Base-by-base conservation (phyloP, 2,113 vertebrate genomes). In the Cottus gobio region DNA sequence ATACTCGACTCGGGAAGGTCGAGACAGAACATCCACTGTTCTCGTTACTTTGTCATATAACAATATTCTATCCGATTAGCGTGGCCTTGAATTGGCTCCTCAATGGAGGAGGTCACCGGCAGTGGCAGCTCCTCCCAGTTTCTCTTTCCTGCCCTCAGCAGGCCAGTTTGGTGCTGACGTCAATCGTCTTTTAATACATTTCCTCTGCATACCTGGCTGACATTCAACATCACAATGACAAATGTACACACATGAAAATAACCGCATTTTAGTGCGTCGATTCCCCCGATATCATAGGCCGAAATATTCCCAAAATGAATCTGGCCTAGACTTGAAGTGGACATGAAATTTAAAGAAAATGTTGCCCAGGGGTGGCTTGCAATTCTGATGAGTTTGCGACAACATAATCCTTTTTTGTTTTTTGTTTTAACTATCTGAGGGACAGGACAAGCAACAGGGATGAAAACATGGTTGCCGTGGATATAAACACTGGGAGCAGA, bases 191-290 rank as follows among this genome's bases (percentile, higher is more conserved):
- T 50, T 84, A 88, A 89, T 87, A 77, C 86, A 84, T 87, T 86
- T 89, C 83, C 79, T 74, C 77, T 56, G 66, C 85, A 84, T 83
- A 89, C 83, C 85, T 87, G 57, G 63, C 77, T 61, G 30, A 89
- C 85, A 89, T 88, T 91, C 86, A 79, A 72, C 80, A 79, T 70
- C 64, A 70, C 70, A 77, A 84, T 46, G 54, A 87, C 74, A 90
- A 78, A 90, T 87, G 81, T 87, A 3, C 77, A 82, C 88, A 82
- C 72, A 60, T 70, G 52, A 71, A 28, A 73, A 39, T 50, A 85
- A 78, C 39, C 15, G 39, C 13, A 18, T 79, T 64, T 30, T 8
- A n/a, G 50, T 20, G 3, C 16, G 20, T 28, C 7, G 22, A 42
- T 18, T 54, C 42, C 18, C 24, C 31, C 6, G 0, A 73, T 28